Evolutionary conservation across 2,113 vertebrate genomes (phyloP).

Genomic region (Hemiscyllium ocellatum): DNA sequence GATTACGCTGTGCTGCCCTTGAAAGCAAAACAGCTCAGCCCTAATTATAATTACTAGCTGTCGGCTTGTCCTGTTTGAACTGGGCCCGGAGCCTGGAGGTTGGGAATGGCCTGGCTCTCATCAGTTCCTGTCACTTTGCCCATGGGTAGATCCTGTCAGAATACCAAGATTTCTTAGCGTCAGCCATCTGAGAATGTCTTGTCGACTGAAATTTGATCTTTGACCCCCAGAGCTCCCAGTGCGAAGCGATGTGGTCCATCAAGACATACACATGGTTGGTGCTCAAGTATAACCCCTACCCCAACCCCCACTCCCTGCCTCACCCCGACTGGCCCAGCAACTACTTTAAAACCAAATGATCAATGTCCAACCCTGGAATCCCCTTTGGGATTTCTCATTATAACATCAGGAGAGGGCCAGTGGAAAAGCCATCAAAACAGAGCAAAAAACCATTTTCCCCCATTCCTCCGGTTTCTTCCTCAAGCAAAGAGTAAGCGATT

Average conservation of each 20-base stretch:
- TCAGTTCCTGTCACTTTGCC: neutral
- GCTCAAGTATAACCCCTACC: too few relatives aligned
- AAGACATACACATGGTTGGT: neutral
- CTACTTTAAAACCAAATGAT: neutral
- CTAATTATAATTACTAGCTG: neutral
- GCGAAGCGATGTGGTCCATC: neutral
- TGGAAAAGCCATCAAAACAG: neutral
- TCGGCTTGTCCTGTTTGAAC: neutral
- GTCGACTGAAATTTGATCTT: neutral
- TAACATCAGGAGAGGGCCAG: neutral
- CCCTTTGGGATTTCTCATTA: neutral
- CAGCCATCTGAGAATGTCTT: neutral
- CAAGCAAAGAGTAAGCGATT: neutral
- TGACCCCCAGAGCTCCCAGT: neutral
- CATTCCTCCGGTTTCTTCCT: neutral
- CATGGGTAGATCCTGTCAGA: neutral
- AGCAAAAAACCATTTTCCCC: neutral
- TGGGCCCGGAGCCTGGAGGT: neutral
- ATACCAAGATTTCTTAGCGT: neutral
- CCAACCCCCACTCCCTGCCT: too few relatives aligned
- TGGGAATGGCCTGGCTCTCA: neutral
- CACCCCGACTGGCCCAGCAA: too few relatives aligned
- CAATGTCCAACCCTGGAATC: neutral
- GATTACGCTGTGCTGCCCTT: too few relatives aligned
- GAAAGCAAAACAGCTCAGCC: neutral